Percentiles rank a stretch among this genome's conserved stretches.
phyloP scores from a whole-genome alignment of 2,797 vertebrate genomes.

The Channallabes apus region DNA sequence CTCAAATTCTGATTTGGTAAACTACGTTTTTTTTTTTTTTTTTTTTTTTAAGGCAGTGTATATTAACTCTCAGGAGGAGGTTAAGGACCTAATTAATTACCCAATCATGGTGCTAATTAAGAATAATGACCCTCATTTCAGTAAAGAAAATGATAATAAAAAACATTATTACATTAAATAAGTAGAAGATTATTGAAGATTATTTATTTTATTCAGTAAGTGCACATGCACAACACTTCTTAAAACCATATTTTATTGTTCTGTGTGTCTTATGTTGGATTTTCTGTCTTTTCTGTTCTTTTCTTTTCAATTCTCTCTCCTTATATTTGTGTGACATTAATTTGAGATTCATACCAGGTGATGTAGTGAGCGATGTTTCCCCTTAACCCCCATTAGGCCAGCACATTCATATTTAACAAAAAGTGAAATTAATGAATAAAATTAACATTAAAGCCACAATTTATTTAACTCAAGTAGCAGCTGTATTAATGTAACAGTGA shows the following conservation, averaged over 20 bases:
- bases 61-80: constrained; percentile 29
- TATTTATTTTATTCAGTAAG: neutral
- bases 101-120: constrained; percentile 34
- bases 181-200: neutral
- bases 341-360: constrained; percentile 21
- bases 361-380: constrained; percentile 18
- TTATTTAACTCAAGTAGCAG: constrained; percentile 40
- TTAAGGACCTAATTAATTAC: constrained; percentile 28
- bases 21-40: neutral
- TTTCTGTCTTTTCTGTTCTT: neutral
- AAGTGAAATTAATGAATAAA: constrained; percentile 50
- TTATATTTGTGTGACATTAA: constrained; percentile 15
- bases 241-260: no score
- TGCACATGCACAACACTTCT: neutral
- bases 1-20: no score
- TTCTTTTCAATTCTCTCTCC: neutral
- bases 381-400: constrained; percentile 10
- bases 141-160: neutral
- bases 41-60: neutral
- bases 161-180: neutral
- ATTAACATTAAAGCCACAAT: constrained; percentile 39
- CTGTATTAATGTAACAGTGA: constrained; percentile 34
- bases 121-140: constrained; percentile 31
- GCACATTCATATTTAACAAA: constrained; percentile 28
- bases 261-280: neutral